A percentile compares a stretch with the other conserved stretches of the same genome.
phyloP scores from a whole-genome alignment of 2,797 vertebrate species.

The Botia almorhae region DNA sequence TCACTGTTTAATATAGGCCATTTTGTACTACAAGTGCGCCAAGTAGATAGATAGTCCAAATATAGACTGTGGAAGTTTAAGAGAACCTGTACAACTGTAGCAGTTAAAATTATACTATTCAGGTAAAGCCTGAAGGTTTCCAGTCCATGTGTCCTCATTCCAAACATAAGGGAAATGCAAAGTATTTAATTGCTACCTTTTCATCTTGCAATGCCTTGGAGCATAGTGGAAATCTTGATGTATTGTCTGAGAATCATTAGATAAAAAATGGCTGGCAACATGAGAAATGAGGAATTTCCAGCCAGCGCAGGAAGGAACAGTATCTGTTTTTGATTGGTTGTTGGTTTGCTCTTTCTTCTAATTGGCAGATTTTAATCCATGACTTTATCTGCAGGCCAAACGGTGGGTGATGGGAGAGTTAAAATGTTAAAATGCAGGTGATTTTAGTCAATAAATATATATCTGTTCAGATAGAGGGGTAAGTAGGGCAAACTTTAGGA shows the following conservation, averaged over 20 bases:
- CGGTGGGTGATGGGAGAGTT: constrained; percentile 30
- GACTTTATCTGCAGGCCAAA: background rate
- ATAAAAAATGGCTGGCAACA: background rate
- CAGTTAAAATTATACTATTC: background rate
- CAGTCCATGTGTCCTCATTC: background rate
- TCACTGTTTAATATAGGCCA: background rate
- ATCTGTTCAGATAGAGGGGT: constrained; percentile 32
- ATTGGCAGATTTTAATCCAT: constrained; percentile 6
- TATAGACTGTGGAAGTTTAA: background rate
- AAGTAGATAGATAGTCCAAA: background rate
- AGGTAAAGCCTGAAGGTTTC: background rate
- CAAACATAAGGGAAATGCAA: background rate
- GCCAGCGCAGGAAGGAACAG: background rate
- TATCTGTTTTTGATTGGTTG: constrained; percentile 29
- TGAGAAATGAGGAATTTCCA: background rate
- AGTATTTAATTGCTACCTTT: background rate
- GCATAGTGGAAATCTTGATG: background rate
- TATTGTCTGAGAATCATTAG: background rate
- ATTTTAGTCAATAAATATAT: constrained; percentile 15
- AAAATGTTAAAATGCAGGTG: constrained; percentile 37
- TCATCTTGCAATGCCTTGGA: background rate
- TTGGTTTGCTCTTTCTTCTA: constrained; percentile 9
- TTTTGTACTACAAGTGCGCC: background rate
- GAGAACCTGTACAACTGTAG: background rate
- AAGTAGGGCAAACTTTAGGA: constrained; percentile 12